Base-by-base conservation (phyloP, 1,140 invertebrate genomes). In the Argopecten irradians region DNA sequence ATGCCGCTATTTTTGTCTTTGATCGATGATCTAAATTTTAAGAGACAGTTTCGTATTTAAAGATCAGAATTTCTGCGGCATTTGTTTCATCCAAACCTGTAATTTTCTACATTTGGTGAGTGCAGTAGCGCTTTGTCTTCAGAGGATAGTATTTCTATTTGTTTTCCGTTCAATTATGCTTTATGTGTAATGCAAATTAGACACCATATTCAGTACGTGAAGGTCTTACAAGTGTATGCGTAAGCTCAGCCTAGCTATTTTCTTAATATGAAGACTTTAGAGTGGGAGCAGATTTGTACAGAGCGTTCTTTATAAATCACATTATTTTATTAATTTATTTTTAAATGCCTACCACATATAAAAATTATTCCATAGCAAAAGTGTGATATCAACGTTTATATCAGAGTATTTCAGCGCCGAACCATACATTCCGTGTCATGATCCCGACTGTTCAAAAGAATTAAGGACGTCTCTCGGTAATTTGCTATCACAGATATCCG, bases 11-110 rank as follows among this genome's bases (percentile, higher is more conserved):
- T 71, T 71, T 71, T 28, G 55, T 28, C 55, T 71, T 71, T 71
- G 55, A 71, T 71, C 55, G 55, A 71, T 71, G 55, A 71, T 28
- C 22, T 71, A 71, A 71, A n/a, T 71, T 71, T 28, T 71, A 28
- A 71, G 55, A 71, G 55, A 71, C 55, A 71, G 55, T 71, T 71
- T 71, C 55, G 55, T 71, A 71, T 71, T 71, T 71, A 71, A 71
- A 71, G n/a, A 71, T 71, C 55, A 28, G 22, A 2, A 71, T 71
- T 71, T 71, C 55, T 71, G 55, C 55, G 28, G 55, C 55, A 28
- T 71, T 71, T 71, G n/a, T 28, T 71, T 71, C 55, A 28, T n/a
- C n/a, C 55, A n/a, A 46, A 71, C 55, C 55, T 5, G 55, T 71
- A 71, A 71, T 71, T 71, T 28, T 71, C 55, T 71, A 71, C 28